These are phyloP conservation scores for Thereuonema tuberculata DNA, from an alignment of 1,140 invertebrate genomes.

Conservation along the genomic window DNA sequence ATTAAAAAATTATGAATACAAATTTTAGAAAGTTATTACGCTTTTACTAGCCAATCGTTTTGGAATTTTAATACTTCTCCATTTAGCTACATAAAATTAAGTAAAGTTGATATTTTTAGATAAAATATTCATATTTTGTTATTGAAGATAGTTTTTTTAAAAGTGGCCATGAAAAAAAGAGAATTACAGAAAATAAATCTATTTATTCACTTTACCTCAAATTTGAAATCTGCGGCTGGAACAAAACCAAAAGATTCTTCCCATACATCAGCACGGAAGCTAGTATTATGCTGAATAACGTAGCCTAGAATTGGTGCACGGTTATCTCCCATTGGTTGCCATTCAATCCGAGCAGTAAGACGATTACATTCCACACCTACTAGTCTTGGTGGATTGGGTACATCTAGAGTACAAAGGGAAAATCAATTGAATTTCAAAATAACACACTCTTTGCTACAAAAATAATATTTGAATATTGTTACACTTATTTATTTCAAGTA, in stretches of 20 bases:
- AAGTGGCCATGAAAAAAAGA: too few species aligned
- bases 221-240: conserved; percentile 50
- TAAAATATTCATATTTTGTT: too few species aligned
- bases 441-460: background rate
- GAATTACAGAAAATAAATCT: background rate
- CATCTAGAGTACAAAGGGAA: conserved; percentile 51
- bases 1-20: too few species aligned
- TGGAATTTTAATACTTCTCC: too few species aligned
- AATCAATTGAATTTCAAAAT: conserved; percentile 7
- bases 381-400: conserved; percentile 74
- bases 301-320: conserved; percentile 84
- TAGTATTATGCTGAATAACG: conserved; percentile 86
- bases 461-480: background rate
- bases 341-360: conserved; percentile 56
- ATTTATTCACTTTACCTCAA: conserved; percentile 1
- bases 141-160: too few species aligned
- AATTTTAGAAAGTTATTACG: too few species aligned
- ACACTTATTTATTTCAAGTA: background rate
- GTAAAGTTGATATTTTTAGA: too few species aligned
- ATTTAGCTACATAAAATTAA: too few species aligned
- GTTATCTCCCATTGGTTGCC: conserved; percentile 83
- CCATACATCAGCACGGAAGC: conserved; percentile 87
- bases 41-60: too few species aligned
- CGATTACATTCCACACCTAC: conserved; percentile 48
- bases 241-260: conserved; percentile 55